phyloP scores from a whole-genome alignment of 2,797 vertebrate genomes.

The Syngnathus acus region DNA sequence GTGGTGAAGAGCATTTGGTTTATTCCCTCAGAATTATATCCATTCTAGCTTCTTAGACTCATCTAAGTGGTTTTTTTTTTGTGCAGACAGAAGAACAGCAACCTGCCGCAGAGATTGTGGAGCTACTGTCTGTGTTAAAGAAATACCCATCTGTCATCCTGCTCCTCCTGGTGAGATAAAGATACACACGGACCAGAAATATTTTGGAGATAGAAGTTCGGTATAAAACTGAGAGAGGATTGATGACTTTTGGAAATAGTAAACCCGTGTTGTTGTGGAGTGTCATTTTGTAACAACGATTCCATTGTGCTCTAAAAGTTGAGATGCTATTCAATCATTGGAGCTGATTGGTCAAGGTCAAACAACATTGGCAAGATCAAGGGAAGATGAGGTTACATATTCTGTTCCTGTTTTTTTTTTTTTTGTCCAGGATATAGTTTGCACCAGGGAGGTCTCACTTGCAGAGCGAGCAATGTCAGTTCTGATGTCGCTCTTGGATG shows the following conservation, averaged over 20 bases:
- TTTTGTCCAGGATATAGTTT: slow-evolving; percentile 74
- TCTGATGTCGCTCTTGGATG: slow-evolving; percentile 67
- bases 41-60: not conserved
- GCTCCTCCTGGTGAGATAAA: slow-evolving; percentile 78
- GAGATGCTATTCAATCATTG: not conserved
- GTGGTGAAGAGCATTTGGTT: slow-evolving; percentile 13
- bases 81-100: slow-evolving; percentile 18
- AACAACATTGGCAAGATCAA: not conserved
- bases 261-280: not conserved
- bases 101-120: slow-evolving; percentile 32
- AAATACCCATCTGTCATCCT: slow-evolving; percentile 71
- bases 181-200: not conserved
- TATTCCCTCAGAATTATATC: not conserved
- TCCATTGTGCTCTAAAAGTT: not conserved
- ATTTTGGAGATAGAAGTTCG: not conserved
- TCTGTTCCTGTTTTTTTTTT: slow-evolving; percentile 8
- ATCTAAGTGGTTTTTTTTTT: slow-evolving; percentile 3
- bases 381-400: not conserved
- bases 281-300: not conserved
- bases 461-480: slow-evolving; percentile 68
- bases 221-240: not conserved
- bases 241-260: not conserved
- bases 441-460: slow-evolving; percentile 61
- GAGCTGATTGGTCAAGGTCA: not conserved
- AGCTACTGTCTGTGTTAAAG: slow-evolving; percentile 73